These are phyloP conservation scores for Brachyhypopomus gauderio DNA, from an alignment of 2,113 vertebrate genomes.

Conservation along the genomic window DNA sequence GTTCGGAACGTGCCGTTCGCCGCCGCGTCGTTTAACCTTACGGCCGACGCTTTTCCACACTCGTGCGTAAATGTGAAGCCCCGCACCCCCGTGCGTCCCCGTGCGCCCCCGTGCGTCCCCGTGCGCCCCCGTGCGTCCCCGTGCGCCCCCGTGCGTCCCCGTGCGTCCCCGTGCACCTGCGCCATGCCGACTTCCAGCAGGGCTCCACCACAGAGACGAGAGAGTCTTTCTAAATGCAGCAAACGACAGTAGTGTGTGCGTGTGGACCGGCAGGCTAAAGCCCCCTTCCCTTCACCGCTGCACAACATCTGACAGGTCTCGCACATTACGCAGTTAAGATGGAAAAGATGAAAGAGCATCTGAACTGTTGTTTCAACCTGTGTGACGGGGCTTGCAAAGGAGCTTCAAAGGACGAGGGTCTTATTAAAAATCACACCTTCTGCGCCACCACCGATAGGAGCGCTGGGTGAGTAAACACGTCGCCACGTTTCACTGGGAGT, in stretches of 20 bases:
- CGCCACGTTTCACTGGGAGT: background rate
- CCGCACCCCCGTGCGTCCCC: background rate
- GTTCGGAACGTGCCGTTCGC: background rate
- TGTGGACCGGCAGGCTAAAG: constrained; percentile 40
- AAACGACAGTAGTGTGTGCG: constrained; percentile 18
- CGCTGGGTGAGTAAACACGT: constrained; percentile 32
- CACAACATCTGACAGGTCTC: constrained; percentile 51
- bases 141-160: too few species aligned
- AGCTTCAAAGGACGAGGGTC: constrained; percentile 68
- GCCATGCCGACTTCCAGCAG: too few species aligned
- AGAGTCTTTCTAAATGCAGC: background rate
- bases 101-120: too few species aligned
- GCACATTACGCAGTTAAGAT: constrained; percentile 55
- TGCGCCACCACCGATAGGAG: constrained; percentile 29
- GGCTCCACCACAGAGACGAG: too few species aligned
- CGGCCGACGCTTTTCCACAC: background rate
- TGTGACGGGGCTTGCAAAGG: constrained; percentile 58
- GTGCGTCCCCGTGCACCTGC: too few species aligned
- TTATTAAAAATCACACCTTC: constrained; percentile 57
- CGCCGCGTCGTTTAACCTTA: constrained; percentile 18
- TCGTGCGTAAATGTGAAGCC: constrained; percentile 20
- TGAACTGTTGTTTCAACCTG: constrained; percentile 64
- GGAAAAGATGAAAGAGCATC: constrained; percentile 68
- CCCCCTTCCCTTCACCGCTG: background rate
- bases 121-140: too few species aligned